Evolutionary conservation across 2,797 vertebrate genomes (phyloP).

Genomic region (Anguilla pacifica): DNA sequence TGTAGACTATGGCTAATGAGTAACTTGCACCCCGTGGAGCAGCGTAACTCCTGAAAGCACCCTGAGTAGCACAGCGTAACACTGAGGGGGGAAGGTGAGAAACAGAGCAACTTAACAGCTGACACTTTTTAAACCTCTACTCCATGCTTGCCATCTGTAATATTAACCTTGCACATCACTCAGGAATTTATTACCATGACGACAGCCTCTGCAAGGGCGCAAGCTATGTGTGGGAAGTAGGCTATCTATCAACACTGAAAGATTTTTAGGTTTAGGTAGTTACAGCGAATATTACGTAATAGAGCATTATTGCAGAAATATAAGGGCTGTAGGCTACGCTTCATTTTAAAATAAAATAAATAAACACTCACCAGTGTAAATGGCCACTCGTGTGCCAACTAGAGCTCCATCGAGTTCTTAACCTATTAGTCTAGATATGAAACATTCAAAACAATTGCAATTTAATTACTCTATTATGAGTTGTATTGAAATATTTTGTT

Average conservation of each 20-base stretch:
- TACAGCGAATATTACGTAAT: neutral
- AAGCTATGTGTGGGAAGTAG: neutral
- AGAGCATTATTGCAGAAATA: neutral
- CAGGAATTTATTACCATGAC: slow-evolving; percentile 4
- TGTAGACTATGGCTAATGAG: slow-evolving; percentile 23
- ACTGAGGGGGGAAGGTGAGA: slow-evolving; percentile 40
- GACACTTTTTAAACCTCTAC: slow-evolving; percentile 43
- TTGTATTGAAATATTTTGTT: neutral
- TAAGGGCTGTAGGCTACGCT: neutral
- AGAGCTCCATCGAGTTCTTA: neutral
- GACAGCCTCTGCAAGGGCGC: neutral
- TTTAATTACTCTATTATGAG: neutral
- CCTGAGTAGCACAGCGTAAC: slow-evolving; percentile 27
- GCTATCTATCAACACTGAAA: neutral
- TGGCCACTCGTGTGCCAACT: neutral
- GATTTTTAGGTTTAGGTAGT: neutral
- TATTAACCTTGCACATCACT: slow-evolving; percentile 35
- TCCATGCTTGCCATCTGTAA: slow-evolving; percentile 53
- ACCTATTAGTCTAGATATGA: neutral
- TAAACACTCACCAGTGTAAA: neutral
- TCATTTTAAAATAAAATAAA: neutral
- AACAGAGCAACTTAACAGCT: slow-evolving; percentile 45
- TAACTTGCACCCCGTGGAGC: slow-evolving; percentile 16
- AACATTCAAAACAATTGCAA: neutral
- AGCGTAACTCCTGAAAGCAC: neutral